Evolutionary conservation across 2,113 vertebrate genomes (phyloP), one percentile per base, ranked within the genome.

Genomic region (Probosciger aterrimus): DNA sequence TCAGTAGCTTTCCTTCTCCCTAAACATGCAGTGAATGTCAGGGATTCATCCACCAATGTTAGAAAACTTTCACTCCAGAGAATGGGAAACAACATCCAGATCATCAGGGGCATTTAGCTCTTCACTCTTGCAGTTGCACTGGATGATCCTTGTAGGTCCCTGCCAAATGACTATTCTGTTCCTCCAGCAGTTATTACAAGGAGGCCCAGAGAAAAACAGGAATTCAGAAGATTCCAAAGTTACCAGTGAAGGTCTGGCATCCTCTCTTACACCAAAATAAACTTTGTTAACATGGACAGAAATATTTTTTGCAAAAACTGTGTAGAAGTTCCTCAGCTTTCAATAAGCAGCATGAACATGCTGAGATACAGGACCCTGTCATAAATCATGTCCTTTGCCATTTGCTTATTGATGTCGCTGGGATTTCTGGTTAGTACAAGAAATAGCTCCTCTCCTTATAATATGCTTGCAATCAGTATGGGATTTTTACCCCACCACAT

Each of bases 401-500:
- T 57, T 46, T 9, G 8, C 43, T 73, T 64, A 12, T 8, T 49
- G 25, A 33, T 67, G 44, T 35, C 3, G 2, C 62, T 75, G 37
- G n/a, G 39, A 65, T 35, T 70, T 55, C 46, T 70, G 63, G 11
- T 16, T 7, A 71, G 63, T 50, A 44, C 52, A 31, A 79, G 59
- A 31, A 90, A 31, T 4, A 67, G 35, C 35, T 84, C 55, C 30
- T 90, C 33, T 69, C 25, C 50, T 52, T 59, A 44, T 7, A 43
- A 62, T 55, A 22, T 53, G 25, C 62, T 75, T 1, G 1, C 35
- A 39, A n/a, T 57, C 55, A 44, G n/a, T 22, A 41, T 3, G 9
- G 0, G 4, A 25, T 39, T 31, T 47, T 33, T 2, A 18, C 35
- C 18, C 43, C 9, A 20, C 0, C 2, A 35, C 31, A 28, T 57